Percentiles rank a stretch among this genome's conserved stretches.
Evolutionary conservation across 2,888 invertebrate species (phyloP).

Genomic region (Nasonovia ribisnigri): DNA sequence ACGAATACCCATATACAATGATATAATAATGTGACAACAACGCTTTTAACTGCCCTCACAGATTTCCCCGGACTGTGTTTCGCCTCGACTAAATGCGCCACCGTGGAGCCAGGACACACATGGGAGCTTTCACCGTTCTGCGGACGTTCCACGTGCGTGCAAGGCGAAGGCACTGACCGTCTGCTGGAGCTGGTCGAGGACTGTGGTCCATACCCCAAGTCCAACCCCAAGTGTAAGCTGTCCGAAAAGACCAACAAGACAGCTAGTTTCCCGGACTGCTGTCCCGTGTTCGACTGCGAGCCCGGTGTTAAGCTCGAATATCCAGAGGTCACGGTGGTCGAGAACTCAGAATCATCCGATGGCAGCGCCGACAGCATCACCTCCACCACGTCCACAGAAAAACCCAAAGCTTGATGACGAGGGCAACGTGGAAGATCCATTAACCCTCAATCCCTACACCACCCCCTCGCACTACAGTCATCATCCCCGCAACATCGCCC

Average conservation of each 20-base stretch:
- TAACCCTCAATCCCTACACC: neutral
- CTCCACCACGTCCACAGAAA: neutral
- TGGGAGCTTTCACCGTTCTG: slow-evolving; percentile 93
- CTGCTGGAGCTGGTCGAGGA: slow-evolving; percentile 76
- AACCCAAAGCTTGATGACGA: slow-evolving; percentile 31
- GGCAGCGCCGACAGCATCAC: slow-evolving; percentile 61
- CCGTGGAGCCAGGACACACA: slow-evolving; percentile 85
- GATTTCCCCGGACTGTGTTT: slow-evolving; percentile 94
- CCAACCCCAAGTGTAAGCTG: slow-evolving; percentile 85
- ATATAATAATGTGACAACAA: neutral
- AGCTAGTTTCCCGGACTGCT: slow-evolving; percentile 87
- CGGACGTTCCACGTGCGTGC: slow-evolving; percentile 89
- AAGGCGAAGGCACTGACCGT: slow-evolving; percentile 81
- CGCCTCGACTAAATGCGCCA: slow-evolving; percentile 90
- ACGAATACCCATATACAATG: neutral
- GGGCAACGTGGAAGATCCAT: neutral
- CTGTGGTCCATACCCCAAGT: slow-evolving; percentile 88
- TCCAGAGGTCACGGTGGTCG: slow-evolving; percentile 80
- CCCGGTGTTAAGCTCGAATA: slow-evolving; percentile 87
- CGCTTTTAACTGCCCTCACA: slow-evolving; percentile 68
- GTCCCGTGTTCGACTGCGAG: slow-evolving; percentile 88
- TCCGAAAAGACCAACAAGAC: slow-evolving; percentile 92
- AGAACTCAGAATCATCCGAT: slow-evolving; percentile 70
- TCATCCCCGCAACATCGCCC: neutral
- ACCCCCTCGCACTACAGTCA: neutral